Conservation (phyloP, 2,113 vertebrate species). For the Ictidomys tridecemlineatus region DNA sequence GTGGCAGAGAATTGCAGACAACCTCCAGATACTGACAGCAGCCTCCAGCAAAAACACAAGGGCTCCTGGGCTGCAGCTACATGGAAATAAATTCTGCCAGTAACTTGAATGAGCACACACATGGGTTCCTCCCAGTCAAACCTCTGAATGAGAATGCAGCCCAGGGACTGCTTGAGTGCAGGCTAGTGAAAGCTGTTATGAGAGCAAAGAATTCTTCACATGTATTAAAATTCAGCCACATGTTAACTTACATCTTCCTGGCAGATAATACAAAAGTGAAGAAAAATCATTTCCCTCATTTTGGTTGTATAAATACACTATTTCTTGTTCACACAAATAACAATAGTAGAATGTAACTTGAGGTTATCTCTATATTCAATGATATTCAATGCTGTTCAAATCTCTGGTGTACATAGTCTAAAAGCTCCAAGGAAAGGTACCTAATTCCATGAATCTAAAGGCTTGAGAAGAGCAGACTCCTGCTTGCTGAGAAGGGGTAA, state of each 20-base stretch:
- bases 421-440: neutral
- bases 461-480: neutral
- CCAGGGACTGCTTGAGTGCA: neutral
- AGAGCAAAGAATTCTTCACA: neutral
- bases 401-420: neutral
- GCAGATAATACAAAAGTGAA: neutral
- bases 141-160: neutral
- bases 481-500: neutral
- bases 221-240: neutral
- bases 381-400: neutral
- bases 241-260: neutral
- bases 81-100: neutral
- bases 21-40: neutral
- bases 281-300: neutral
- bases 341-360: neutral
- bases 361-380: neutral
- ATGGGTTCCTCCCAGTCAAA: neutral
- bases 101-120: neutral
- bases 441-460: neutral
- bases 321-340: neutral
- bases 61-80: neutral
- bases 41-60: neutral
- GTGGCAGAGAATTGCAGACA: neutral
- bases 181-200: neutral
- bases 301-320: neutral